Evolutionary conservation across 2,888 invertebrate species (phyloP).

Genomic region (Campopleginae sp.): DNA sequence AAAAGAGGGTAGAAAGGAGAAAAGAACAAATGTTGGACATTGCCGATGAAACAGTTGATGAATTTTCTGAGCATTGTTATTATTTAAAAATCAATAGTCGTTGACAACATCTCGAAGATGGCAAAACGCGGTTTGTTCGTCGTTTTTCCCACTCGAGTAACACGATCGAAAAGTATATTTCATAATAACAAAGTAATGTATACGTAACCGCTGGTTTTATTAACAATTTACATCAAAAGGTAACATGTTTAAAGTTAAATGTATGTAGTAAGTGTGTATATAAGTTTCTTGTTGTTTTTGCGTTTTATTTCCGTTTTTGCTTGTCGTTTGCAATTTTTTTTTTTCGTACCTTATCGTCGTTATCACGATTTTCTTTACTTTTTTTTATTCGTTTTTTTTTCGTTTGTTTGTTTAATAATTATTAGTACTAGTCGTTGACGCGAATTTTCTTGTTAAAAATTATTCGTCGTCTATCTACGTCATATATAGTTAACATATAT

Average conservation of each 20-base stretch:
- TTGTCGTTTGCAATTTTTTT: constrained; percentile 44
- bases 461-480: constrained; percentile 82
- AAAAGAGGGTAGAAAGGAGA: background rate
- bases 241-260: constrained; percentile 81
- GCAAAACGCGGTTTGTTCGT: background rate
- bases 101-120: background rate
- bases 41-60: background rate
- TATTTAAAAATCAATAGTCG: constrained; percentile 1
- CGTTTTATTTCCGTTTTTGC: constrained; percentile 39
- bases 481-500: constrained; percentile 83
- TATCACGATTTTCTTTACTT: constrained; percentile 50
- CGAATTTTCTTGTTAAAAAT: constrained; percentile 76
- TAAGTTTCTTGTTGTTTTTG: constrained; percentile 7
- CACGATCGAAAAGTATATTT: constrained; percentile 7
- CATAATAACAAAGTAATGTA: constrained; percentile 23
- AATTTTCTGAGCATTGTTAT: background rate
- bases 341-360: constrained; percentile 54
- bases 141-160: background rate
- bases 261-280: constrained; percentile 72
- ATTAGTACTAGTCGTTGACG: constrained; percentile 63
- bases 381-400: background rate
- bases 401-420: constrained; percentile 39
- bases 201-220: constrained; percentile 75
- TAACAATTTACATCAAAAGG: constrained; percentile 82
- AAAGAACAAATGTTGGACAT: background rate